Conservation (phyloP, 2,888 invertebrate species). For the Spisula subtruncata region DNA sequence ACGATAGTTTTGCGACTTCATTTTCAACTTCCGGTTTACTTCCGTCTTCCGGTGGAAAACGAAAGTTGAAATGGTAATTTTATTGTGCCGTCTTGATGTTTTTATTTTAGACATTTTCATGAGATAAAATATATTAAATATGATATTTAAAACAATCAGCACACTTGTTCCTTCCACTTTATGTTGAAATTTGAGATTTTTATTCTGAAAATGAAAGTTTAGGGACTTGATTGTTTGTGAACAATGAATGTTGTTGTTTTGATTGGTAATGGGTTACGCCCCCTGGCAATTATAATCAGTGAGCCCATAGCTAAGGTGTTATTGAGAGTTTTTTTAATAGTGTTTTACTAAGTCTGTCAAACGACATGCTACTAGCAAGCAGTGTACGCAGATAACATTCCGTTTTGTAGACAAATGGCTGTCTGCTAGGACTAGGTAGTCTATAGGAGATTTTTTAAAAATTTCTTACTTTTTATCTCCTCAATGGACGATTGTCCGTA, state of each 20-base stretch:
- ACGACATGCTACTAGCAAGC: no score
- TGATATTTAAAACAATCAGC: no score
- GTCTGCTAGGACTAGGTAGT: no score
- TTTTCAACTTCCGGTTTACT: constrained; percentile 51
- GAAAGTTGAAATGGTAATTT: constrained; percentile 54
- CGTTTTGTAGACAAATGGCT: no score
- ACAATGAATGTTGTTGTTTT: background rate
- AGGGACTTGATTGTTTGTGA: background rate
- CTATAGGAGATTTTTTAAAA: no score
- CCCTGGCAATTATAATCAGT: background rate
- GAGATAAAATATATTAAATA: background rate
- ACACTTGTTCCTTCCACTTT: no score
- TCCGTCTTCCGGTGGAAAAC: constrained; percentile 54
- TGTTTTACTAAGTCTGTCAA: no score
- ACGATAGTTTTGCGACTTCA: background rate
- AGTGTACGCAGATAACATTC: no score
- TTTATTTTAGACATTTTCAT: background rate
- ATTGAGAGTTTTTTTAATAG: no score
- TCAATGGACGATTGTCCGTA: no score
- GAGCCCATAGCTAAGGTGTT: no score
- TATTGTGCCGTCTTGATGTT: background rate
- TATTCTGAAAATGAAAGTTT: background rate
- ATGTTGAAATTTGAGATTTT: background rate
- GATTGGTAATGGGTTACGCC: background rate
- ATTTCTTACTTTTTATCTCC: no score